These are phyloP conservation scores for Anas platyrhynchos DNA, from an alignment of 2,113 vertebrate genomes.

Conservation along the genomic window DNA sequence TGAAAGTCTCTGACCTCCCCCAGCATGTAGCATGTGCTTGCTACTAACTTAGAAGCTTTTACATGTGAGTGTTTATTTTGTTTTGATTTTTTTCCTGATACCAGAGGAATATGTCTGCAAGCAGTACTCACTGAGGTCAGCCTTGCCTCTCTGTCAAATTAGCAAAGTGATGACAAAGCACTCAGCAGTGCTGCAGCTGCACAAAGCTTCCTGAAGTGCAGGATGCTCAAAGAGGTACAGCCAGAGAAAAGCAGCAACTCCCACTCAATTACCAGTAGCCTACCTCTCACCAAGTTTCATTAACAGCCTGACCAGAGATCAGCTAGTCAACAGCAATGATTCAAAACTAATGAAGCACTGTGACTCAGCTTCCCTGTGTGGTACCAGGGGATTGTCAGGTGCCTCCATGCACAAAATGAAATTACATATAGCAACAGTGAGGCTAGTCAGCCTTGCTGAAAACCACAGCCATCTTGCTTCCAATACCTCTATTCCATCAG, in stretches of 20 bases:
- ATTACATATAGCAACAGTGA: neutral
- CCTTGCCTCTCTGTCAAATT: neutral
- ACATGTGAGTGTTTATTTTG: neutral
- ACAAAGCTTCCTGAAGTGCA: neutral
- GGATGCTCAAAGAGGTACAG: neutral
- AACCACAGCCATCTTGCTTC: neutral
- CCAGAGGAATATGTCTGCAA: neutral
- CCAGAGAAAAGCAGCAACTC: neutral
- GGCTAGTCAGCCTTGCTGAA: neutral
- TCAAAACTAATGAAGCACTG: neutral
- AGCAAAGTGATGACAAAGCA: neutral
- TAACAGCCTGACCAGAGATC: neutral
- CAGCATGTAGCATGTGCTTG: neutral
- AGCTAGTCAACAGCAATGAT: neutral
- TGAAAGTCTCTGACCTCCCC: neutral
- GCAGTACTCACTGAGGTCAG: neutral
- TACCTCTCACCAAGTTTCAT: neutral
- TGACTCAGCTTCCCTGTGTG: neutral
- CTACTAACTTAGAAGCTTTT: neutral
- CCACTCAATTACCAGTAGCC: neutral
- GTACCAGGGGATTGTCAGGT: neutral
- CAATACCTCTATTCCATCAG: fast-evolving
- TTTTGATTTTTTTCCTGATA: neutral
- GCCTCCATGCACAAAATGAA: neutral
- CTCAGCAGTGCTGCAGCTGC: neutral